Base-by-base conservation (phyloP, 2,888 invertebrate species). In the Drosophila engyochracea region DNA sequence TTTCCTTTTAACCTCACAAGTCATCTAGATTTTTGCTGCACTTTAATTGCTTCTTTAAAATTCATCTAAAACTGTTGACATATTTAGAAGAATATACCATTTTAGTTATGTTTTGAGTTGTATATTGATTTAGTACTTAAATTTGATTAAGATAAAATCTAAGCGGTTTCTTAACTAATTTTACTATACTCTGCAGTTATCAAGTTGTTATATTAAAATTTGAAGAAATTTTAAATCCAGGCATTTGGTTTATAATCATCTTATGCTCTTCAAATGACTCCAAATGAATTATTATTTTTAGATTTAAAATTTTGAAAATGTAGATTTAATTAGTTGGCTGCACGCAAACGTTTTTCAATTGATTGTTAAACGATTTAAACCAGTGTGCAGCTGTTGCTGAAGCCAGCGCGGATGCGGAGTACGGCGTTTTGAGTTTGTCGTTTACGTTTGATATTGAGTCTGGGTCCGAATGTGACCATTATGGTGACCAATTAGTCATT, bases 401-500 rank as follows among this genome's bases (percentile, higher is more conserved):
- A 28, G 58, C 64, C 52, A 61, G 52, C 51, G 14, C 60, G 35
- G 41, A 31, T 51, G 25, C 22, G 44, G 39, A 57, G 58, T 51
- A 41, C 25, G n/a, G 49, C 67, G 52, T 68, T 57, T 39, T 57
- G 33, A 52, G 62, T 52, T 31, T 28, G 31, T 19, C 31, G 35
- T 47, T n/a, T 22, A 25, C 44, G 61, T 58, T 39, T 16, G 44
- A 54, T 59, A 51, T 44, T 60, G 68, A 72, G 55, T 61, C 60
- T 59, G 58, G 57, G 61, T 35, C 63, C 44, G 78, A 74, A 72
- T 74, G 81, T 87, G 90, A 83, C 81, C 89, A 90, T 86, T 90
- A 86, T 85, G 89, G 84, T 74, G 86, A 80, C 84, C 86, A 87
- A 87, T 87, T 87, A 90, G 90, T 87, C 86, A 86, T 87, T 87